Base-by-base conservation (phyloP, 2,888 invertebrate genomes). In the Chesias legatella region DNA sequence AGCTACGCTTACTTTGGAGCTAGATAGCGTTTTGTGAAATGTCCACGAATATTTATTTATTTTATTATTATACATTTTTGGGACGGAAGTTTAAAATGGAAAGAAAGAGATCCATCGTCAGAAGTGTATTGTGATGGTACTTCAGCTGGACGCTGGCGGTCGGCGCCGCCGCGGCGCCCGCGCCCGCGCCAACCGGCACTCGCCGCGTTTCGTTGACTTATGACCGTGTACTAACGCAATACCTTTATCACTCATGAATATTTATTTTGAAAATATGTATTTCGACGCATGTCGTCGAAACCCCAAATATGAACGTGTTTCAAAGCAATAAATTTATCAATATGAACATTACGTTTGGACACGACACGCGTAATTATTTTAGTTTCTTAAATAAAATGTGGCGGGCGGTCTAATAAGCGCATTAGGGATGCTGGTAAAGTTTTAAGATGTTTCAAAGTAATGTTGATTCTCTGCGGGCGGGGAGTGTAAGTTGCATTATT, bases 161-260 rank as follows among this genome's bases (percentile, higher is more conserved):
- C 64, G 61, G 64, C 67, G 65, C 69, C 65, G 60, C n/a, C n/a
- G n/a, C n/a, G n/a, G n/a, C n/a, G 46, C 45, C 64, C 60, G 64
- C 67, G 65, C 69, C 65, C 60, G 57, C 53, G 56, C 51, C 44
- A 30, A 26, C 42, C 56, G 60, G 67, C 64, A 61, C 60, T 62
- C 52, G 65, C 74, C 70, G 79, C 78, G 80, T 76, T 76, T 73
- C 63, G 69, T 82, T 85, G 86, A 86, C 82, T 84, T 85, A 88
- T 82, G 67, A 68, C 72, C 67, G 63, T 84, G 84, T 85, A 81
- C 78, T 77, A 84, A 73, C 71, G 79, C 83, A 81, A 79, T 78
- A 71, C 78, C 82, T 79, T 78, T 78, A 86, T 85, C 80, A 79
- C 77, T 86, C 83, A 85, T 88, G 82, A 86, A 88, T 86, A 88